Base-by-base conservation (phyloP, 2,113 vertebrate species). In the Myotis yumanensis region DNA sequence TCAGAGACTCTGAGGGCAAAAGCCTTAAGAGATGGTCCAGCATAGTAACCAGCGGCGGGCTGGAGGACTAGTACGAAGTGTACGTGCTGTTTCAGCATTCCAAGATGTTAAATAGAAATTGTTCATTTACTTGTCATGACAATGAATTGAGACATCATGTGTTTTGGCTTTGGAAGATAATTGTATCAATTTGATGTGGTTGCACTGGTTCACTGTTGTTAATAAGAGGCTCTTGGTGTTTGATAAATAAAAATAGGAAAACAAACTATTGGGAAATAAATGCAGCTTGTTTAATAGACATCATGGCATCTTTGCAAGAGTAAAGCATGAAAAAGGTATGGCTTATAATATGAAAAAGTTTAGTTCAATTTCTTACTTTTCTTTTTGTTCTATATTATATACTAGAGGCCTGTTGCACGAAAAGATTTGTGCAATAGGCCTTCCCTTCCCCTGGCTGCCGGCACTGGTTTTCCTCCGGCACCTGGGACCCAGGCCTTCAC, bases 181-280 rank as follows among this genome's bases (percentile, higher is more conserved):
- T 25, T 51, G 30, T 83, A 48, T 37, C 72, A 9, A 73, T 62
- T 32, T 48, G 77, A 75, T 80, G 23, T 3, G 40, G 16, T 52
- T 76, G 71, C 64, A 48, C 35, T 32, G 12, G 35, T 30, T 76
- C 0, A 4, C 43, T 59, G 2, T 32, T 72, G 16, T 82, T 90
- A 80, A 51, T 37, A 14, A 93, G 68, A 91, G 20, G 35, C 46
- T 89, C 35, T 92, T 30, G 73, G 82, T 59, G 52, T 89, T 81
- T 89, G 85, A 48, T n/a, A 43, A 88, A 73, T 77, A 46, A 72
- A 96, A 92, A 51, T 1, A 57, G 35, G 66, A 71, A 81, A 86
- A 54, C 16, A n/a, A 46, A 77, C 64, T 82, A 79, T 73, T 2
- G 66, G 52, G 57, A 82, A 51, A 32, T 54, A 77, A 48, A 72